Evolutionary conservation across 2,113 vertebrate species (phyloP).

Genomic region (Phainopepla nitens): DNA sequence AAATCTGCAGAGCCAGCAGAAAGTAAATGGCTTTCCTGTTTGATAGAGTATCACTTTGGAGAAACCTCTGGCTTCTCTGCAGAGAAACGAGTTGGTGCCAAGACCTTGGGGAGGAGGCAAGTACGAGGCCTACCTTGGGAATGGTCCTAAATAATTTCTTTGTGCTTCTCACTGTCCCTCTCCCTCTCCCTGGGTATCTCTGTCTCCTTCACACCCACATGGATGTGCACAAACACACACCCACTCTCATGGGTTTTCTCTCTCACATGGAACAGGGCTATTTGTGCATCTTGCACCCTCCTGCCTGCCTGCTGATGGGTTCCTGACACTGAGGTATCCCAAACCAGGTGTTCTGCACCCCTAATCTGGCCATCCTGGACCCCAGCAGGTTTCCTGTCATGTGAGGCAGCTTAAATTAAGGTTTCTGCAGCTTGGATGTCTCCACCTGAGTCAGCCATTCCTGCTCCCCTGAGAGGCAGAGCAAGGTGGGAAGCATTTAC

Average conservation of each 20-base stretch:
- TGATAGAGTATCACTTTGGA: conserved; percentile 56
- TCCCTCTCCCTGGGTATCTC: background rate
- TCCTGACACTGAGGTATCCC: background rate
- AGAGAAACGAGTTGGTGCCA: conserved; percentile 27
- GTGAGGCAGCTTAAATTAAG: background rate
- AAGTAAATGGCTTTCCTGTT: conserved; percentile 59
- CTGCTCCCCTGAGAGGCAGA: background rate
- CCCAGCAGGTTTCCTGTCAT: background rate
- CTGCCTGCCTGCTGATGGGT: background rate
- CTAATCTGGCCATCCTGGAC: background rate
- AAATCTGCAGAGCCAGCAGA: conserved; percentile 62
- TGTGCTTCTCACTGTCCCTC: background rate
- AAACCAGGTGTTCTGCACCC: background rate
- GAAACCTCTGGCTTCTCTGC: conserved; percentile 15
- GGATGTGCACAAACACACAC: background rate
- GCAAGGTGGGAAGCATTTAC: background rate
- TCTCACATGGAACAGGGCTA: background rate
- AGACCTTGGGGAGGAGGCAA: conserved; percentile 44
- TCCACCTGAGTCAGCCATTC: background rate
- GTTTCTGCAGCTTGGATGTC: background rate
- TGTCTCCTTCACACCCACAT: background rate
- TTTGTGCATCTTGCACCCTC: background rate
- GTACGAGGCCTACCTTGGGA: background rate
- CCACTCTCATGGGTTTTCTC: background rate
- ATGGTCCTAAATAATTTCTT: background rate